These are phyloP conservation scores for Taphrorychus bicolor DNA, from an alignment of 2,888 invertebrate genomes.

Conservation along the genomic window DNA sequence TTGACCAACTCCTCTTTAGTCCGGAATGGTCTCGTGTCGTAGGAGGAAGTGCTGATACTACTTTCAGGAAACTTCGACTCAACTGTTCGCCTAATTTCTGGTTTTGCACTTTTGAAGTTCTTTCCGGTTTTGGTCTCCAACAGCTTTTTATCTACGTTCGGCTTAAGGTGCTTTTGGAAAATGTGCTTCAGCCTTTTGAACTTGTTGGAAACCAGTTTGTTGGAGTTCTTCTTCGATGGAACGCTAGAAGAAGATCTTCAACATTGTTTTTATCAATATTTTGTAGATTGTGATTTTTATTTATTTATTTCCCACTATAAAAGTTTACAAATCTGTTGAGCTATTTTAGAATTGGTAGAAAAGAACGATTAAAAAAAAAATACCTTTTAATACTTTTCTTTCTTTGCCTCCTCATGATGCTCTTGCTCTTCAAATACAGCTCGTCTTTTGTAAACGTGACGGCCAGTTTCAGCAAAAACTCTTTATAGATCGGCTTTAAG, in stretches of 20 bases:
- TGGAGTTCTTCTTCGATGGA: conserved; percentile 45
- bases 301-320: no score
- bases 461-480: conserved; percentile 85
- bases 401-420: conserved; percentile 85
- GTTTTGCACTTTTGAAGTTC: conserved; percentile 1
- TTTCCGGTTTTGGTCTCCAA: conserved; percentile 3
- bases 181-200: conserved; percentile 59
- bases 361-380: no score
- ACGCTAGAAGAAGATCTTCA: conserved; percentile 17
- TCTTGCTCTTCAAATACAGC: conserved; percentile 86
- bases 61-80: conserved; percentile 62
- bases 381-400: conserved; percentile 64
- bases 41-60: conserved; percentile 69
- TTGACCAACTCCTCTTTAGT: conserved; percentile 63
- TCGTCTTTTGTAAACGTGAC: conserved; percentile 92
- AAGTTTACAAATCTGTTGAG: no score
- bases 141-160: neutral
- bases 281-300: no score
- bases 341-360: no score
- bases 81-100: neutral
- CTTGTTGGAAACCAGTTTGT: conserved; percentile 52
- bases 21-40: conserved; percentile 68
- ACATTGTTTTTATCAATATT: no score
- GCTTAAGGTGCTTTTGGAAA: conserved; percentile 67
- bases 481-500: conserved; percentile 89